A percentile compares a stretch with the other conserved stretches of the same genome.
Evolutionary conservation across 92 coral and sea anemone species (phyloP).

Genomic region (Actinostola sp.): DNA sequence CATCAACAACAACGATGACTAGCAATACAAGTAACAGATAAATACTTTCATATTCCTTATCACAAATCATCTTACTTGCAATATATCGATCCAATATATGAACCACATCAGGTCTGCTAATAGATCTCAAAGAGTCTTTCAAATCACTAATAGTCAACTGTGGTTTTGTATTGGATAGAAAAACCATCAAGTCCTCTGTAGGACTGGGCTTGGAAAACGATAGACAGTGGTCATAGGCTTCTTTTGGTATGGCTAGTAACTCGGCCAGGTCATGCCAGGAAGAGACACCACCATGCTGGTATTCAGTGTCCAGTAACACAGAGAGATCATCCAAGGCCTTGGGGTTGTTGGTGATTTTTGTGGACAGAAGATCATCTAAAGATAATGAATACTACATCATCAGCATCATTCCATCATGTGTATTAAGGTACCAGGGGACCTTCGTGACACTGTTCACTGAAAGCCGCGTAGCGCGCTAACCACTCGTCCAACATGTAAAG

Average conservation of each 20-base stretch:
- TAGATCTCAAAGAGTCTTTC: constrained; percentile 67
- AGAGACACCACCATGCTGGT: constrained; percentile 76
- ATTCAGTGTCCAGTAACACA: constrained; percentile 74
- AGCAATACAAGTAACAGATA: constrained; percentile 3
- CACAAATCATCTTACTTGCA: constrained; percentile 50
- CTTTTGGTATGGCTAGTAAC: constrained; percentile 73
- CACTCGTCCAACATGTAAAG: too few relatives aligned
- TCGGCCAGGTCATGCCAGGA: constrained; percentile 89
- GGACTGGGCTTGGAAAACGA: constrained; percentile 74
- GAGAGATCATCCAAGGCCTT: constrained; percentile 64
- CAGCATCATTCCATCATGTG: too few relatives aligned
- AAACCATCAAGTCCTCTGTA: constrained; percentile 76
- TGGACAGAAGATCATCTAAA: constrained; percentile 73
- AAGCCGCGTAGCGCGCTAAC: too few relatives aligned
- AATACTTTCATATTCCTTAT: neutral
- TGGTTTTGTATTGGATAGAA: constrained; percentile 80
- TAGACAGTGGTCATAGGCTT: constrained; percentile 62
- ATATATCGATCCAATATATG: constrained; percentile 67
- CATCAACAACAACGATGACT: neutral
- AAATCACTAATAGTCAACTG: constrained; percentile 76
- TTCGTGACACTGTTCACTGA: too few relatives aligned
- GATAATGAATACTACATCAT: too few relatives aligned
- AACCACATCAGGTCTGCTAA: constrained; percentile 64
- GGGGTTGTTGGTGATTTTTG: constrained; percentile 69
- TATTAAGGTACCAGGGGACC: too few relatives aligned